Percentiles rank a stretch among this genome's conserved stretches.
phyloP scores from a whole-genome alignment of 2,113 vertebrate genomes.

The Pavo muticus region DNA sequence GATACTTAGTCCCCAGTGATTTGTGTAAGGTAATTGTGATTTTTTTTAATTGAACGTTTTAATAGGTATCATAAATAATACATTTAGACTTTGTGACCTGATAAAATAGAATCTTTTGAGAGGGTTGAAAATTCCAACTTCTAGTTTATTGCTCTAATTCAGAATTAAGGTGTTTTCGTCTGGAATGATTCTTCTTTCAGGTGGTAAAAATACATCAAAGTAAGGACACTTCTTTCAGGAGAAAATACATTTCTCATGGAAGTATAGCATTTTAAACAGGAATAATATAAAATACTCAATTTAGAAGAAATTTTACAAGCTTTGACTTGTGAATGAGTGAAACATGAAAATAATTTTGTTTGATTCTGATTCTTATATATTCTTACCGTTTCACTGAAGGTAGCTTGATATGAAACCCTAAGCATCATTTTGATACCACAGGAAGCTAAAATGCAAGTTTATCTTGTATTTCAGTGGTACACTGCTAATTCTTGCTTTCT shows the following conservation, averaged over 20 bases:
- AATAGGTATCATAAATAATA: not conserved
- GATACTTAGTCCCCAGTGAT: fast-evolving
- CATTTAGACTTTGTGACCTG: not conserved
- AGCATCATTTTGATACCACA: not conserved
- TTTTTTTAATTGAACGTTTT: not conserved
- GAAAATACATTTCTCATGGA: not conserved
- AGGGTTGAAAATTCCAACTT: not conserved
- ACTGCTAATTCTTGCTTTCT: not conserved
- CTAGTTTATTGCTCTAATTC: not conserved
- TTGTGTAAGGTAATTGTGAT: not conserved
- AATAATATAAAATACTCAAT: not conserved
- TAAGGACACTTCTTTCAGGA: not conserved
- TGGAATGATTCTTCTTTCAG: not conserved
- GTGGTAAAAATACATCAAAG: not conserved
- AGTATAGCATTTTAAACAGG: not conserved
- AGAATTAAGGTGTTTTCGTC: not conserved
- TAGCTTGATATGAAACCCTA: not conserved
- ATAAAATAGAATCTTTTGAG: not conserved
- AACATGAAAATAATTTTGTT: not conserved
- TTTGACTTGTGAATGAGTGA: not conserved
- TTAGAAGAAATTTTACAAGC: not conserved
- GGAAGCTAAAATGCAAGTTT: not conserved
- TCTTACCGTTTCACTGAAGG: not conserved
- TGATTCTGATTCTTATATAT: not conserved
- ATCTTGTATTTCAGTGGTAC: not conserved